These are phyloP conservation scores for Aporrectodea caliginosa DNA, from an alignment of 1,140 invertebrate species.

Conservation along the genomic window DNA sequence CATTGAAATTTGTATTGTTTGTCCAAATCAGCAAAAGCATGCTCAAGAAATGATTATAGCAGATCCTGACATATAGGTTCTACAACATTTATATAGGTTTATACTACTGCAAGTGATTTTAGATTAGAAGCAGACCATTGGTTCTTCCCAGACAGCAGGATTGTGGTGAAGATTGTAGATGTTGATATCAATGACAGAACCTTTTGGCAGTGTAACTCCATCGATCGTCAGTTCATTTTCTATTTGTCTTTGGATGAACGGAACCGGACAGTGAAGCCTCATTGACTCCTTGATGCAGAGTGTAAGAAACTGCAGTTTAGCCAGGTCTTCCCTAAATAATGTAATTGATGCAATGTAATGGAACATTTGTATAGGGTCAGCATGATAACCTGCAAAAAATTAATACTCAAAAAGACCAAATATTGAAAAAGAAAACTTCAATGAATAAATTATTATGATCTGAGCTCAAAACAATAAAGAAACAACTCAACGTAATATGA, in stretches of 20 bases:
- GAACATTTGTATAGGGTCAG: too few relatives aligned
- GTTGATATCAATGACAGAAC: constrained; percentile 30
- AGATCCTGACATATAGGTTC: not conserved
- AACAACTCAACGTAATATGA: not conserved
- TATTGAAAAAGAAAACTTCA: not conserved
- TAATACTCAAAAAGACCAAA: not conserved
- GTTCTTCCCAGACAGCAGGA: constrained; percentile 41
- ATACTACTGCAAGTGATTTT: not conserved
- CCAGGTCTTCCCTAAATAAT: constrained; percentile 39
- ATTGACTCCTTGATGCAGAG: constrained; percentile 54
- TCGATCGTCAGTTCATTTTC: constrained; percentile 62
- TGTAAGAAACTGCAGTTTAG: constrained; percentile 49
- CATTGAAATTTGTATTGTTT: not conserved
- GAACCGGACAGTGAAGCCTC: constrained; percentile 55
- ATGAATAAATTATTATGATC: not conserved
- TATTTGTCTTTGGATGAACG: constrained; percentile 68
- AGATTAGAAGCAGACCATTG: constrained; percentile 7
- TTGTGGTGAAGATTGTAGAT: constrained; percentile 47
- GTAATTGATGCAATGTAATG: too few relatives aligned
- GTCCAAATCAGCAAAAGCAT: not conserved
- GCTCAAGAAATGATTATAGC: too few relatives aligned
- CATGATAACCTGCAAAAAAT: too few relatives aligned
- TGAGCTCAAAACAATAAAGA: not conserved
- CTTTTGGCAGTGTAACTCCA: constrained; percentile 35
- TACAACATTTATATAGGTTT: not conserved